Base-by-base conservation (phyloP, 2,113 vertebrate species). In the Ciconia maguari region DNA sequence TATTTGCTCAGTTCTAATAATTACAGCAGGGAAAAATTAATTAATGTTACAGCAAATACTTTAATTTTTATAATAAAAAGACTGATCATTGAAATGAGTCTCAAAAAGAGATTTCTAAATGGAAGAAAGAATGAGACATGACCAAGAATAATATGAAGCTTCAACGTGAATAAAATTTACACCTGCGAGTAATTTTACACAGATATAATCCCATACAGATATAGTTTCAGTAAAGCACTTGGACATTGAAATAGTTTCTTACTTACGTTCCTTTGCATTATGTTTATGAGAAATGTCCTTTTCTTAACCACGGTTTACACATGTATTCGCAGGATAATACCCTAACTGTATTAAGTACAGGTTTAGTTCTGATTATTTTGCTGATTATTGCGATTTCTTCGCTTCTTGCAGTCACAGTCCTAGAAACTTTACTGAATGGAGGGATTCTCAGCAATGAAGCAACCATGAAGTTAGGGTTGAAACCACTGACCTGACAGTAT, bases 21-120 rank as follows among this genome's bases (percentile, higher is more conserved):
- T 95, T 95, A 88, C 87, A 95, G 87, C n/a, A 69, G 87, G 93
- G 89, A 76, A 94, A 94, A 97, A 96, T 93, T 96, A 97, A 97
- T 97, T 97, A 95, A 93, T 79, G 74, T 83, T 93, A 91, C 62
- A 88, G 94, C 93, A 96, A 97, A 97, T 94, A 96, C 54, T 95
- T 94, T 94, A 93, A 93, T 95, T 97, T 95, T 95, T 91, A 81
- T 90, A 96, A 96, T 96, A 96, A 95, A 97, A 97, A 96, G 87
- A 93, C 93, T 89, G 66, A 93, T 97, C 58, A 94, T 77, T 91
- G 70, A 95, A 96, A 94, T 89, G 66, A 91, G 66, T 82, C 82
- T 93, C 75, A 90, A 34, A 93, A 94, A 93, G 57, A 93, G 54
- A 70, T 89, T 95, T 95, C 54, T 83, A 94, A 94, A 91, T 80